Conservation (phyloP, 30 jellyfish, hydroid and myxozoan species). For the Aurelia aurita complex sp. Pacific region DNA sequence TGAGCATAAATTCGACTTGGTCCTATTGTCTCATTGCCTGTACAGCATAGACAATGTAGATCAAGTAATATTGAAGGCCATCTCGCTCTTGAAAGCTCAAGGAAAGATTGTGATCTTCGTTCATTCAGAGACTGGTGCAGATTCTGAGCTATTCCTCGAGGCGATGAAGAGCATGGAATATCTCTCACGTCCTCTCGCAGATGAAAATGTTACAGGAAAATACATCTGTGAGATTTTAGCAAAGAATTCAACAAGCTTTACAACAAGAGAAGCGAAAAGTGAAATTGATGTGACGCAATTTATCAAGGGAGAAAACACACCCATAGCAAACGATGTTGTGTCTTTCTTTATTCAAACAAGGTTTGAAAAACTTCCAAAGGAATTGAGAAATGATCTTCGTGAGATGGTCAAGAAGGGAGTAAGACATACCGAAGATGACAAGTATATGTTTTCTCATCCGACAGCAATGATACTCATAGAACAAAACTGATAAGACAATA, state of each 20-base stretch:
- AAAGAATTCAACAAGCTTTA: neutral
- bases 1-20: too few species aligned
- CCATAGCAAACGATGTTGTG: too few species aligned
- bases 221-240: neutral
- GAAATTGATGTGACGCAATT: conserved; percentile 11
- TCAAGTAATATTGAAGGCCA: conserved; percentile 16
- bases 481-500: too few species aligned
- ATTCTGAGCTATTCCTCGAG: conserved; percentile 7
- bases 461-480: too few species aligned
- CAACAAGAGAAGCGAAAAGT: neutral
- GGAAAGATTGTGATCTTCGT: too few species aligned
- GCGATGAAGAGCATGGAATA: conserved; percentile 7
- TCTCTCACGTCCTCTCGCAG: conserved; percentile 17
- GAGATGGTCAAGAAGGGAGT: conserved; percentile 16
- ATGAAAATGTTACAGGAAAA: too few species aligned
- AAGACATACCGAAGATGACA: too few species aligned
- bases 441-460: too few species aligned
- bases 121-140: neutral
- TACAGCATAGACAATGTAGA: conserved; percentile 29
- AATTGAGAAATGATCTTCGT: neutral
- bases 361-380: conserved; percentile 2
- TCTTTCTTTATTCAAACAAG: too few species aligned
- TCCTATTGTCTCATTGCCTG: neutral
- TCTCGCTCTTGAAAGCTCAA: conserved; percentile 21
- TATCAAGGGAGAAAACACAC: too few species aligned